A percentile compares a stretch with the other conserved stretches of the same genome.
These are phyloP conservation scores for Cynoglossus semilaevis DNA, from an alignment of 2,113 vertebrate species.

Conservation along the genomic window DNA sequence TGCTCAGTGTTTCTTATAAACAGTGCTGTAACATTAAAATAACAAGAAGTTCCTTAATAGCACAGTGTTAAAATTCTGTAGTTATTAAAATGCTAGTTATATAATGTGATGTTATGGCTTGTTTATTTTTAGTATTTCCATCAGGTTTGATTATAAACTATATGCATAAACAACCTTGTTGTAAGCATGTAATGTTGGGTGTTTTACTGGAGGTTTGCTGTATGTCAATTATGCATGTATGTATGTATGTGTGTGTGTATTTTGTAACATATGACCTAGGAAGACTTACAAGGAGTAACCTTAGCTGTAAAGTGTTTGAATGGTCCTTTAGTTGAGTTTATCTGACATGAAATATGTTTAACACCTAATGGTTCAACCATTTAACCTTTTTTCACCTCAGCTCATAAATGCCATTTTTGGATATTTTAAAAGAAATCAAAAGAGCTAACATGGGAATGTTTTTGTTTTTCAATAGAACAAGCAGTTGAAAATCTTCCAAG, in stretches of 20 bases:
- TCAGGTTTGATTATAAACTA: conserved; percentile 8
- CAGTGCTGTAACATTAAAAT: not conserved
- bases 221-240: conserved; percentile 37
- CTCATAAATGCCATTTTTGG: conserved; percentile 14
- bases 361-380: not conserved
- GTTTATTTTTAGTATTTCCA: conserved; percentile 11
- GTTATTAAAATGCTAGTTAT: not conserved
- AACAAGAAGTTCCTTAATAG: not conserved
- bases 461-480: conserved; percentile 73
- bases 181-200: conserved; percentile 30
- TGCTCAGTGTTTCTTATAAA: conserved; percentile 1
- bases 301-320: conserved; percentile 23
- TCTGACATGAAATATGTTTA: conserved; percentile 17
- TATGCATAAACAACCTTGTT: not conserved
- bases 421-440: conserved; percentile 28
- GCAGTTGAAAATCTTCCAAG: conserved; percentile 76
- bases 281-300: conserved; percentile 12
- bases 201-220: conserved; percentile 12
- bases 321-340: conserved; percentile 15
- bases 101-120: not conserved
- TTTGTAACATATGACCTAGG: conserved; percentile 18
- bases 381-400: not conserved
- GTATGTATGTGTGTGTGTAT: conserved; percentile 15
- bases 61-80: conserved; percentile 9
- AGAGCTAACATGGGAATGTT: conserved; percentile 60